A percentile compares a stretch with the other conserved stretches of the same genome.
Conservation (phyloP, 2,888 invertebrate genomes). For the Phalera bucephala region DNA sequence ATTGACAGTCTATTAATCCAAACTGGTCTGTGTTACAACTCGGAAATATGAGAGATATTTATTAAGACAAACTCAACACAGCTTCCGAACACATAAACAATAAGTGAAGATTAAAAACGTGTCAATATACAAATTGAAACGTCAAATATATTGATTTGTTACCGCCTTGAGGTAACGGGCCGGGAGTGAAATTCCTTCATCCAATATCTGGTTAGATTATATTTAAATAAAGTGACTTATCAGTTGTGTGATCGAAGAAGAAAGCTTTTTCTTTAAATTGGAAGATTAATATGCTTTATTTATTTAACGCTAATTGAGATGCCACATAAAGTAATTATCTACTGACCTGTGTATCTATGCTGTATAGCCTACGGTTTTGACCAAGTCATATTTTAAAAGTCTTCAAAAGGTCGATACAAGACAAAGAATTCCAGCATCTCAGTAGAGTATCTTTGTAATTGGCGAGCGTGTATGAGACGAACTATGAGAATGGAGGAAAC, state of each 20-base stretch:
- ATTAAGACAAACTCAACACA: constrained; percentile 57
- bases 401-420: too few species aligned
- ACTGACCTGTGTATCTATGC: too few species aligned
- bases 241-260: constrained; percentile 26
- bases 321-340: too few species aligned
- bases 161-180: constrained; percentile 50
- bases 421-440: too few species aligned
- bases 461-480: too few species aligned
- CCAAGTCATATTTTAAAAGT: too few species aligned
- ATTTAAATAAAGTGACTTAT: constrained; percentile 51
- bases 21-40: too few species aligned
- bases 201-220: constrained; percentile 33
- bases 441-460: too few species aligned
- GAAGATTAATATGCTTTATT: constrained; percentile 23
- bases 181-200: constrained; percentile 45
- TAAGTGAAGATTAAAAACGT: constrained; percentile 73
- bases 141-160: constrained; percentile 77
- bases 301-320: constrained; percentile 20
- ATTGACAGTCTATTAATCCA: too few species aligned
- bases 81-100: constrained; percentile 78
- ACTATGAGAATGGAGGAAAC: too few species aligned
- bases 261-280: constrained; percentile 25
- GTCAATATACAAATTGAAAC: constrained; percentile 79
- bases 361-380: too few species aligned
- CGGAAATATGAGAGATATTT: constrained; percentile 56